A percentile compares a stretch with the other conserved stretches of the same genome.
Evolutionary conservation across 2,888 invertebrate species (phyloP).

Genomic region (Lamproptera curius): DNA sequence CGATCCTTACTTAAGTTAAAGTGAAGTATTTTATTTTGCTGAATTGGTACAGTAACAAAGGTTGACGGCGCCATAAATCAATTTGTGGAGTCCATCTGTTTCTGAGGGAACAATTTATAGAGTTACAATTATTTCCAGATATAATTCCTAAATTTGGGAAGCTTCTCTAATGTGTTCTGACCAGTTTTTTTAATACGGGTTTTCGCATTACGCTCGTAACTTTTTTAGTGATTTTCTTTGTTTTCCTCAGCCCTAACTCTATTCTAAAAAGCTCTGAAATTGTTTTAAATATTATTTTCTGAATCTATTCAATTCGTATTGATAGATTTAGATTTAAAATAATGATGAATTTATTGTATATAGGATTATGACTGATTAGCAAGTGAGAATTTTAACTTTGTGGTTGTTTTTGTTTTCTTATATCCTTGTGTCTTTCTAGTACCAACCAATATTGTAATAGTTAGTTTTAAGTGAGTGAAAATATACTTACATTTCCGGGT

Average conservation of each 20-base stretch:
- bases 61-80: constrained; percentile 9
- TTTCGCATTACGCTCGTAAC: too few relatives aligned
- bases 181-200: not conserved
- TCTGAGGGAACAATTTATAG: not conserved
- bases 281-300: not conserved
- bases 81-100: constrained; percentile 1
- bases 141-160: not conserved
- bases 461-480: too few relatives aligned
- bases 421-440: too few relatives aligned
- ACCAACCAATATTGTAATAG: too few relatives aligned
- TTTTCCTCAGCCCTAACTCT: not conserved
- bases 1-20: not conserved
- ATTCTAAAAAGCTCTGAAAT: not conserved
- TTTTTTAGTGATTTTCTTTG: not conserved
- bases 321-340: too few relatives aligned
- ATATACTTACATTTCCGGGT: too few relatives aligned
- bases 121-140: not conserved
- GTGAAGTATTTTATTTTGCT: constrained; percentile 12
- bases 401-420: too few relatives aligned
- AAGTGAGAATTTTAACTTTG: too few relatives aligned
- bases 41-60: constrained; percentile 3
- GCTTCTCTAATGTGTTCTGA: not conserved
- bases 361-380: too few relatives aligned
- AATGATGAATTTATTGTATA: too few relatives aligned
- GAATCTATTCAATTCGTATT: too few relatives aligned